Conservation (phyloP, 2,888 invertebrate genomes). For the Oscheius sp. region DNA sequence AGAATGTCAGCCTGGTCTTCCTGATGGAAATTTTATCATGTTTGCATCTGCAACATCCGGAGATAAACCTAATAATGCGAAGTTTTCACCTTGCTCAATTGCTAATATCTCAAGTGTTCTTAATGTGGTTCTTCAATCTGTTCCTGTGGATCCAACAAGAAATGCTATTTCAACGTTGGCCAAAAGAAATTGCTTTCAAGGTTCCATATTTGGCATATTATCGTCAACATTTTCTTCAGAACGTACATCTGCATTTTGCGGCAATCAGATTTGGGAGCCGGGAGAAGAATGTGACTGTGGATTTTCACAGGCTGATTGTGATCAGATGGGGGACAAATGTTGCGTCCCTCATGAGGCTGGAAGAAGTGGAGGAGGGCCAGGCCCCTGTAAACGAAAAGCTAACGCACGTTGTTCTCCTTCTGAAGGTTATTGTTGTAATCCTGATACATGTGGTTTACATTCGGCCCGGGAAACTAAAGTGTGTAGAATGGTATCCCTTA, state of each 20-base stretch:
- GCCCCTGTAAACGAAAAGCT: constrained; percentile 78
- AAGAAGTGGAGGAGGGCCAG: constrained; percentile 45
- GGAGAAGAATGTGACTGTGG: constrained; percentile 99
- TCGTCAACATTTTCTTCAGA: constrained; percentile 75
- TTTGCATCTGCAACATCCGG: constrained; percentile 95
- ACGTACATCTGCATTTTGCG: constrained; percentile 94
- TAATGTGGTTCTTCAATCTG: constrained; percentile 60
- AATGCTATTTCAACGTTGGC: constrained; percentile 73
- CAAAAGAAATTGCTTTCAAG: constrained; percentile 90
- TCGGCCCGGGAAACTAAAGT: constrained; percentile 73
- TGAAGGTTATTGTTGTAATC: constrained; percentile 95
- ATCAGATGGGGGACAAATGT: constrained; percentile 74
- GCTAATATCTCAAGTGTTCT: constrained; percentile 65
- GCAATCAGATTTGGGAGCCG: constrained; percentile 96
- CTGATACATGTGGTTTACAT: constrained; percentile 79
- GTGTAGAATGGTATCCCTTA: constrained; percentile 50
- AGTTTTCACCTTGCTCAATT: constrained; percentile 76
- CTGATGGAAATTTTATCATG: constrained; percentile 97
- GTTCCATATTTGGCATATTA: constrained; percentile 66
- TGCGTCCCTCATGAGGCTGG: constrained; percentile 81
- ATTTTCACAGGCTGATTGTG: constrained; percentile 82
- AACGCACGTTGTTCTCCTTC: constrained; percentile 78
- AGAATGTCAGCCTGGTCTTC: constrained; percentile 86
- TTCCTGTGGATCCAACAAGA: constrained; percentile 63
- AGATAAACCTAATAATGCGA: constrained; percentile 94